Evolutionary conservation across 2,888 invertebrate genomes (phyloP).

Genomic region (Caenorhabditis uteleia): DNA sequence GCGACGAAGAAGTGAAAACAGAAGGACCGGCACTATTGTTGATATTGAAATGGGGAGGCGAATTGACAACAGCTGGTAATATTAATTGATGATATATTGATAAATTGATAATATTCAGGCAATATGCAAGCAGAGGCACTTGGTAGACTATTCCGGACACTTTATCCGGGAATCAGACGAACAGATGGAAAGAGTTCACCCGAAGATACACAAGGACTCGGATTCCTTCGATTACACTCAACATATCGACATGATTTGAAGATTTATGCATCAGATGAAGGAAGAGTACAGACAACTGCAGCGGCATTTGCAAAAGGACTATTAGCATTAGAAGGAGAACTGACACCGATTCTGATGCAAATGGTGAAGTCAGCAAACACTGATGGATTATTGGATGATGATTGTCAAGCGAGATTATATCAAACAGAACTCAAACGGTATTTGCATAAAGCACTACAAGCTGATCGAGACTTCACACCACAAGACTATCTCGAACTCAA

Average conservation of each 20-base stretch:
- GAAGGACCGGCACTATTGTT: conserved; percentile 88
- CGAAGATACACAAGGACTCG: conserved; percentile 78
- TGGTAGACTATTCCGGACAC: conserved; percentile 96
- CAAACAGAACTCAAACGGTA: conserved; percentile 66
- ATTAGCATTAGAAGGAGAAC: conserved; percentile 93
- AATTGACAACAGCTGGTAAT: conserved; percentile 90
- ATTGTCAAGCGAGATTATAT: conserved; percentile 78
- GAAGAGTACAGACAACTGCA: conserved; percentile 99
- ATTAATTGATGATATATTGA: conserved; percentile 10
- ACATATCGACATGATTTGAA: conserved; percentile 80
- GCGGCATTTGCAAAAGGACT: conserved; percentile 98
- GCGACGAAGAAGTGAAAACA: conserved; percentile 26
- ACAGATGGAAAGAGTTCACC: conserved; percentile 65
- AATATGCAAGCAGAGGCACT: conserved; percentile 67
- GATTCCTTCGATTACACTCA: conserved; percentile 90
- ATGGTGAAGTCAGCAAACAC: conserved; percentile 90
- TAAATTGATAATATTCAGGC: conserved; percentile 24
- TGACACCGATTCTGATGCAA: conserved; percentile 96
- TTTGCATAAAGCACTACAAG: conserved; percentile 67
- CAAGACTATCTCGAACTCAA: conserved; percentile 77
- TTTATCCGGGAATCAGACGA: conserved; percentile 80
- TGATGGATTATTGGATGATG: conserved; percentile 88
- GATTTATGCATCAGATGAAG: conserved; percentile 99
- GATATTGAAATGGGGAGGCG: conserved; percentile 99
- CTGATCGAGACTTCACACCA: conserved; percentile 63